phyloP scores from a whole-genome alignment of 2,888 invertebrate species.

The Sepiola atlantica region DNA sequence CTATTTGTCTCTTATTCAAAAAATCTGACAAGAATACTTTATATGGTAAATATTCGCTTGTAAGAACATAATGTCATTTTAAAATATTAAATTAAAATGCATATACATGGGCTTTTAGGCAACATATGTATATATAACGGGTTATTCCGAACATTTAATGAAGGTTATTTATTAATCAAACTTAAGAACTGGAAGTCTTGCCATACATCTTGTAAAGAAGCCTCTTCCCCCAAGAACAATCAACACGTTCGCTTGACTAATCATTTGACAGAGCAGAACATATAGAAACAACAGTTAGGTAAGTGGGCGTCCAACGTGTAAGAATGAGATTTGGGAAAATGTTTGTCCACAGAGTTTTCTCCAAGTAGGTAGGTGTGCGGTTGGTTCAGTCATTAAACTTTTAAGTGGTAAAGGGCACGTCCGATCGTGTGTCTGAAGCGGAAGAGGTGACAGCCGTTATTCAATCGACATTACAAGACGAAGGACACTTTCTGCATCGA shows the following conservation, averaged over 20 bases:
- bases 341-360: not conserved
- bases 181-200: too few species aligned
- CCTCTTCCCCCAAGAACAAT: not conserved
- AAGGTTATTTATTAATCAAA: too few species aligned
- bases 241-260: not conserved
- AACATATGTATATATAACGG: too few species aligned
- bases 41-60: too few species aligned
- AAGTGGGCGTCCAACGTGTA: not conserved
- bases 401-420: not conserved
- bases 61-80: too few species aligned
- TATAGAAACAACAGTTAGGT: not conserved
- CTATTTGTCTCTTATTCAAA: too few species aligned
- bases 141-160: too few species aligned
- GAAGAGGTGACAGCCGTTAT: not conserved
- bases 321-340: not conserved
- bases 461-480: not conserved
- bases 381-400: not conserved
- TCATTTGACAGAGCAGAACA: not conserved
- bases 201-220: too few species aligned
- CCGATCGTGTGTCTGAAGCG: not conserved
- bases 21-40: too few species aligned
- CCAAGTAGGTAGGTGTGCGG: not conserved
- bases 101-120: too few species aligned
- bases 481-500: not conserved
- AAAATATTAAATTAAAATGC: too few species aligned